phyloP scores from a whole-genome alignment of 2,113 vertebrate species.

The Thryonomys swinderianus region DNA sequence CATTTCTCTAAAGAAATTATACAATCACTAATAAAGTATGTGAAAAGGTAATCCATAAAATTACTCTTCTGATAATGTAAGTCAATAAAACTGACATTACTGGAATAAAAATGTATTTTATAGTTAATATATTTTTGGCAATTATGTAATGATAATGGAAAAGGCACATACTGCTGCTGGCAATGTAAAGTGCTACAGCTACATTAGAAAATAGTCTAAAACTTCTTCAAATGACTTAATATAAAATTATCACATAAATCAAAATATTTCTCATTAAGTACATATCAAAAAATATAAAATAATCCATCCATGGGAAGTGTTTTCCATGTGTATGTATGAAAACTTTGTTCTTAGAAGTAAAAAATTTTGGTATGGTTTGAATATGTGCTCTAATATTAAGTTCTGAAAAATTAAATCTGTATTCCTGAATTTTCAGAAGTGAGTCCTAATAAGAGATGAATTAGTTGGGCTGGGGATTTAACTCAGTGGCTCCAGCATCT shows the following conservation, averaged over 20 bases:
- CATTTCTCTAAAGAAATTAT: neutral
- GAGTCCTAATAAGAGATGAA: neutral
- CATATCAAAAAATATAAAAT: neutral
- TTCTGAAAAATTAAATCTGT: neutral
- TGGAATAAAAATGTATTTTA: neutral
- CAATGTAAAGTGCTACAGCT: neutral
- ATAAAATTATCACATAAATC: neutral
- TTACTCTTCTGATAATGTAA: neutral
- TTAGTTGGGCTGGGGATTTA: too few relatives aligned
- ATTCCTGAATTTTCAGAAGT: neutral
- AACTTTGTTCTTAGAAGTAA: neutral
- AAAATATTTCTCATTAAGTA: neutral
- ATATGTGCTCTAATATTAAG: neutral
- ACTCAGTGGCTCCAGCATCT: too few relatives aligned
- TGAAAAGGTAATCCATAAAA: neutral
- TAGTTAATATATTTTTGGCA: neutral
- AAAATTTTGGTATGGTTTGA: neutral
- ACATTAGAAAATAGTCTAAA: neutral
- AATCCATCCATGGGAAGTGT: neutral
- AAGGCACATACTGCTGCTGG: neutral
- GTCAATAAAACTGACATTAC: neutral
- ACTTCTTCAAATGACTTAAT: neutral
- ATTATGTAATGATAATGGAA: neutral
- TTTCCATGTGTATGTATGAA: neutral
- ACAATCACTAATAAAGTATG: neutral